Conservation (phyloP, 2,113 vertebrate species). For the Xenopus borealis region DNA sequence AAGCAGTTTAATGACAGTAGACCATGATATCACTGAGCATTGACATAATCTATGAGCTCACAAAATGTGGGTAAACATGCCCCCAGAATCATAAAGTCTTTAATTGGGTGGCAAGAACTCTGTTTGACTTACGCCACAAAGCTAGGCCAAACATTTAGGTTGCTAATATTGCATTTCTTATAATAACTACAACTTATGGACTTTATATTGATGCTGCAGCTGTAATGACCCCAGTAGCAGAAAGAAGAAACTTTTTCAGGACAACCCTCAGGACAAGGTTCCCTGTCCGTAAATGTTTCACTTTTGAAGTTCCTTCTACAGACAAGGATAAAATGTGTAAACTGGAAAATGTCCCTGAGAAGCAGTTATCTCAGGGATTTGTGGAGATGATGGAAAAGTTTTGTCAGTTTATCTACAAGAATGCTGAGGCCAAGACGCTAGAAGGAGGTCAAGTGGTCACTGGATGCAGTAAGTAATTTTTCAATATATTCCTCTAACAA, state of each 20-base stretch:
- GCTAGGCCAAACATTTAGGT: no score
- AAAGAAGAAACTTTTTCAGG: background rate
- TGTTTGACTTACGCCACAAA: no score
- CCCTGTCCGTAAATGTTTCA: constrained; percentile 24
- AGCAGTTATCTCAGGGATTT: constrained; percentile 31
- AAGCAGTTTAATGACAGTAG: no score
- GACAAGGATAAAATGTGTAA: background rate
- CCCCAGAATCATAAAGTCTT: no score
- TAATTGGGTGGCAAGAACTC: no score
- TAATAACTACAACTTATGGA: no score
- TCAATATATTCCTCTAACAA: background rate
- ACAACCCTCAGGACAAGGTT: background rate
- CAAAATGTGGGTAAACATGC: no score
- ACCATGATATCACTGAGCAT: no score
- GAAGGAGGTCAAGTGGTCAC: background rate
- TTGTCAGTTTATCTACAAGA: background rate
- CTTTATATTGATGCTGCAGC: background rate
- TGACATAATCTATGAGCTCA: no score
- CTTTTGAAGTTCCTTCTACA: constrained; percentile 4
- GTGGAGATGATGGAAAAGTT: constrained; percentile 24
- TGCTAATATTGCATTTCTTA: no score
- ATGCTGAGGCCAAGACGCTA: background rate
- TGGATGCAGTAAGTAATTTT: constrained; percentile 18
- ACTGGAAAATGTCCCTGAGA: constrained; percentile 11
- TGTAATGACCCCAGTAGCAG: background rate